Percentiles rank a stretch among this genome's conserved stretches.
These are phyloP conservation scores for Girardinichthys multiradiatus DNA, from an alignment of 2,113 vertebrate species.

Conservation along the genomic window DNA sequence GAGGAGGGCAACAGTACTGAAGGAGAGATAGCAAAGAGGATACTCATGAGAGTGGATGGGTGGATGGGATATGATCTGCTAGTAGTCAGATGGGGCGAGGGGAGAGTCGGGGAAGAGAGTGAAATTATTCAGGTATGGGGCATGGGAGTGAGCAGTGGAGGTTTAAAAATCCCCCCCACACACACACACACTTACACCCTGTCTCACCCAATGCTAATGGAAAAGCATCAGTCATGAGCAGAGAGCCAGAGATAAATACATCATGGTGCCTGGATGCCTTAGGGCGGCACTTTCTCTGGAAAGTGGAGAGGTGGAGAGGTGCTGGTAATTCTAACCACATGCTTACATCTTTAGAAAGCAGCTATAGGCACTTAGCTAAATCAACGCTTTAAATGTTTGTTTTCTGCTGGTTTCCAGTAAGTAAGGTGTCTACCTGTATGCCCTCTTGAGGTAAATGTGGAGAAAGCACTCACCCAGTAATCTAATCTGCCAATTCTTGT, in stretches of 20 bases:
- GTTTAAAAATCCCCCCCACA: conserved; percentile 51
- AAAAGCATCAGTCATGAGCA: conserved; percentile 69
- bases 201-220: conserved; percentile 60
- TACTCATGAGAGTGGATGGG: conserved; percentile 26
- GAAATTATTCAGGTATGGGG: conserved; percentile 63
- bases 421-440: not conserved
- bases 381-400: not conserved
- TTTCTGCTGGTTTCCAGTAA: not conserved
- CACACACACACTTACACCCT: no score
- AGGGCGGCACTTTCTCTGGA: conserved; percentile 39
- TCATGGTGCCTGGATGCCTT: conserved; percentile 45
- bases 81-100: conserved; percentile 32
- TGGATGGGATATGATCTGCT: conserved; percentile 46
- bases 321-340: conserved; percentile 28
- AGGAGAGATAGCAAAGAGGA: conserved; percentile 44
- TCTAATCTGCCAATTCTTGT: not conserved
- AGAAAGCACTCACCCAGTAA: not conserved
- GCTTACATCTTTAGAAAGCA: conserved; percentile 24
- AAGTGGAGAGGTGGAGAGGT: conserved; percentile 5
- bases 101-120: conserved; percentile 10
- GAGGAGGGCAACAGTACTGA: conserved; percentile 35
- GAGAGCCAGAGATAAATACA: conserved; percentile 65
- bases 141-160: conserved; percentile 39
- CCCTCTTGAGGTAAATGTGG: not conserved
- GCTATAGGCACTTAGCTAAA: conserved; percentile 6